phyloP scores from a whole-genome alignment of 1,140 invertebrate genomes.

The Littorina saxatilis region DNA sequence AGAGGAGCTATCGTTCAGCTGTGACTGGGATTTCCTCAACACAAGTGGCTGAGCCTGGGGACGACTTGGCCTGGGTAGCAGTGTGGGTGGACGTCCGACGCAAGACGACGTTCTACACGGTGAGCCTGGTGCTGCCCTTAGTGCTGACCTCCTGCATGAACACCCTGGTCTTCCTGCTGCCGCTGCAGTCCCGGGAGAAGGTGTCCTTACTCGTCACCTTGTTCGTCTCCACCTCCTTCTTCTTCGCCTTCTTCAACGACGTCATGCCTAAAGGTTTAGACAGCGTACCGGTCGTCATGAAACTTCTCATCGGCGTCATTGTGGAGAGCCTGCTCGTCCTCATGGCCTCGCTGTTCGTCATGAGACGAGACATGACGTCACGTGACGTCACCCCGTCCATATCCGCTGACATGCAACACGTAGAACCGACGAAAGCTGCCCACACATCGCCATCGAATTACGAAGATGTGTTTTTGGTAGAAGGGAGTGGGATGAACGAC shows the following conservation, averaged over 20 bases:
- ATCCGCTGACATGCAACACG: too few species aligned
- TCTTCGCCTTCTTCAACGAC: slow-evolving; percentile 34
- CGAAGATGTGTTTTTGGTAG: too few species aligned
- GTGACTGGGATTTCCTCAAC: neutral
- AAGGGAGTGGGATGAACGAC: too few species aligned
- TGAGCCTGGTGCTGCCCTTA: slow-evolving; percentile 42
- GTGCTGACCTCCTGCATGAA: slow-evolving; percentile 39
- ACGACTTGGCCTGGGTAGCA: too few species aligned
- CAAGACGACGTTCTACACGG: slow-evolving; percentile 38
- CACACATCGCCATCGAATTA: too few species aligned
- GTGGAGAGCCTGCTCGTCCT: slow-evolving; percentile 25
- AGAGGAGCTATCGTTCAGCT: neutral
- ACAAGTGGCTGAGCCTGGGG: too few species aligned
- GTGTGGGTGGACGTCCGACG: slow-evolving; percentile 19
- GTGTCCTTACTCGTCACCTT: slow-evolving; percentile 48
- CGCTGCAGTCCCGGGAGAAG: slow-evolving; percentile 45
- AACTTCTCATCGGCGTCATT: slow-evolving; percentile 22
- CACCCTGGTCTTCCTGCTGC: slow-evolving; percentile 46
- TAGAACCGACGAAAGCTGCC: too few species aligned
- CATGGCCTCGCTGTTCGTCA: slow-evolving; percentile 24
- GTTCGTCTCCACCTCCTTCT: slow-evolving; percentile 45
- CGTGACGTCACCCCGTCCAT: neutral
- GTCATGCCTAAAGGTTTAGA: slow-evolving; percentile 14
- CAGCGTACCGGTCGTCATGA: slow-evolving; percentile 79
- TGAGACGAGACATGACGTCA: neutral